phyloP scores from a whole-genome alignment of 2,888 invertebrate genomes.

The Zelleria hepariella region DNA sequence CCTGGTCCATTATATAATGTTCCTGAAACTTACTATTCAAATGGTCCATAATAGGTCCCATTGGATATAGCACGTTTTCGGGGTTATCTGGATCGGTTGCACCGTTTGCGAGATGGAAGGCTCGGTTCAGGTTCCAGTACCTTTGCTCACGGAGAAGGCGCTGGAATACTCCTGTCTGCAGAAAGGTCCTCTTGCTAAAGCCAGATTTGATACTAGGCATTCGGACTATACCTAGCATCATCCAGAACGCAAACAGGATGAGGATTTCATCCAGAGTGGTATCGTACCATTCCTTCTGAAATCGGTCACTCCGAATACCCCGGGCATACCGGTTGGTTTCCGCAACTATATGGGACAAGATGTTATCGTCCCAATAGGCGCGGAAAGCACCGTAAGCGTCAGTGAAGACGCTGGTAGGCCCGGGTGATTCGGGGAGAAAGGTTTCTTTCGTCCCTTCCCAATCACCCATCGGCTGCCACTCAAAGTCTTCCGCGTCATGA shows the following conservation, averaged over 20 bases:
- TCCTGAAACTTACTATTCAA: neutral
- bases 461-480: too few relatives aligned
- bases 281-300: conserved; percentile 1
- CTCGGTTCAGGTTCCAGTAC: neutral
- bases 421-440: too few relatives aligned
- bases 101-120: conserved; percentile 19
- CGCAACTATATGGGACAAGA: too few relatives aligned
- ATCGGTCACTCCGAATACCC: conserved; percentile 20
- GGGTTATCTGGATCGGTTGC: conserved; percentile 15
- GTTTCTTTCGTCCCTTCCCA: too few relatives aligned
- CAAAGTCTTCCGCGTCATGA: too few relatives aligned
- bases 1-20: neutral
- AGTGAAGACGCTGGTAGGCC: too few relatives aligned
- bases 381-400: too few relatives aligned
- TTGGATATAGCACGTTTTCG: conserved; percentile 7
- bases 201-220: neutral
- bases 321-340: conserved; percentile 21
- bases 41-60: neutral
- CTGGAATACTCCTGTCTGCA: too few relatives aligned
- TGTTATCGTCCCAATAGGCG: too few relatives aligned
- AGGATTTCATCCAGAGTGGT: neutral
- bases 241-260: too few relatives aligned
- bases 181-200: too few relatives aligned
- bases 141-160: neutral
- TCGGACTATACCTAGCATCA: too few relatives aligned